Conservation (phyloP, 2,888 invertebrate genomes). For the Mactromeris polynyma region DNA sequence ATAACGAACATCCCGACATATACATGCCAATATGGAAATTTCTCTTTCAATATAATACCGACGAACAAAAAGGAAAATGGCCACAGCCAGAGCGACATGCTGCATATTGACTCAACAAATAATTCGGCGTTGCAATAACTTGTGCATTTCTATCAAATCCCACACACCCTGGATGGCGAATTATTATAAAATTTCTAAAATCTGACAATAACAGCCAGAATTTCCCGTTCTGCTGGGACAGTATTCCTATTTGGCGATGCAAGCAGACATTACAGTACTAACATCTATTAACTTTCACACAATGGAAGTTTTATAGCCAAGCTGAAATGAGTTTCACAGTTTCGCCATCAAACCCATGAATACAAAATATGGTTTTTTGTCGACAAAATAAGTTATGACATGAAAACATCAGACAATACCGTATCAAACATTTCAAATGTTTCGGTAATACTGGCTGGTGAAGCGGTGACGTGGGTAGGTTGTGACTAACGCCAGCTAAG, state of each 20-base stretch:
- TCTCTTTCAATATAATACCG: neutral
- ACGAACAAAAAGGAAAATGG: neutral
- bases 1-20: no score
- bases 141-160: neutral
- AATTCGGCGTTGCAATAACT: neutral
- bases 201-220: neutral
- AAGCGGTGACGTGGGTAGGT: neutral
- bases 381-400: neutral
- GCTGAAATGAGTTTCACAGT: conserved; percentile 39
- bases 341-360: conserved; percentile 21
- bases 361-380: conserved; percentile 29
- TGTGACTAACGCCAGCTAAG: neutral
- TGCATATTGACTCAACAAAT: neutral
- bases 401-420: neutral
- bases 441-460: neutral
- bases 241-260: neutral
- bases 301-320: conserved; percentile 22
- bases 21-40: no score
- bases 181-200: neutral
- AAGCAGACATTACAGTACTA: conserved; percentile 22
- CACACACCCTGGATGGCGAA: neutral
- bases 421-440: neutral
- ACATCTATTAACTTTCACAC: conserved; percentile 30
- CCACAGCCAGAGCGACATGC: neutral
- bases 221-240: neutral